Evolutionary conservation across 2,797 vertebrate species (phyloP), one percentile per base, ranked within the genome.

Genomic region (Poecilia picta): DNA sequence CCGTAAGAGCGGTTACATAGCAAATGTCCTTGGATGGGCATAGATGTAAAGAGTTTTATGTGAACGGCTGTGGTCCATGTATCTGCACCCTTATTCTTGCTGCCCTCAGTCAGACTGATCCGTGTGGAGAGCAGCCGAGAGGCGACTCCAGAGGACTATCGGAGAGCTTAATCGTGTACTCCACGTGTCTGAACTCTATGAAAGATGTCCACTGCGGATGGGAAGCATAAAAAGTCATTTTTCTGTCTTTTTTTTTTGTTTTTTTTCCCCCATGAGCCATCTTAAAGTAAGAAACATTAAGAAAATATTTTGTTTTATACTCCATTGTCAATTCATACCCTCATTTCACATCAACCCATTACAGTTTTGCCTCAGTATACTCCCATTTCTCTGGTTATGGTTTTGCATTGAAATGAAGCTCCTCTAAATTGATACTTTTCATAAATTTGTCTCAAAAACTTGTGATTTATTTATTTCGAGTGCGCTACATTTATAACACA

Each of bases 11-110:
- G 33, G 77, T 47, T 76, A 18, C 73, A 62, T 62, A 73, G 59
- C 72, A 51, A 71, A 5, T 68, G n/a, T 85, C n/a, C 82, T 70
- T 79, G 75, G 83, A 75, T 36, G 71, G 49, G 81, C 51, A 36
- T 53, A 31, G 33, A 79, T 25, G 3, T 33, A 64, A 55, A 53
- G 5, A 36, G 11, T 59, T 59, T 28, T 39, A 41, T 53, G 51
- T 74, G 73, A 43, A n/a, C 41, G 33, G 18, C 2, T 41, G 51
- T 36, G 20, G 49, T 41, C 10, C 36, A 66, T 39, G 11, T 23
- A 41, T 20, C 15, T 62, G 16, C 20, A 28, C 16, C 55, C 11
- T 45, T 43, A 8, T 25, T 74, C 25, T 8, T 73, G 71, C 16
- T 13, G 71, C 45, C 20, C 15, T 49, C 46, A 51, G 23, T 49